phyloP scores from a whole-genome alignment of 1,140 invertebrate species.

The Brachionus calyciflorus region DNA sequence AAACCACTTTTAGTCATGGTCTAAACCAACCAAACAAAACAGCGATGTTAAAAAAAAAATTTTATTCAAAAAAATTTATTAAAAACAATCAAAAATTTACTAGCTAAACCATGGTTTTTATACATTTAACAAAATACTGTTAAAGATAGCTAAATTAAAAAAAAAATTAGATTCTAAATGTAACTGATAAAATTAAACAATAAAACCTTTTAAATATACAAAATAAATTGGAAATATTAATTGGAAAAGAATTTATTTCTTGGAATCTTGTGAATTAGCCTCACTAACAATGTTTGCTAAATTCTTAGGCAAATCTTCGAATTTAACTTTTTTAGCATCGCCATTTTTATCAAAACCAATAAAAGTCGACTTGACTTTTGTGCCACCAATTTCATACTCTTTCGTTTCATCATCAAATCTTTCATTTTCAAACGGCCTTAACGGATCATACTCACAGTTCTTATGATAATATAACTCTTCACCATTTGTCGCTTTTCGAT shows the following conservation, averaged over 20 bases:
- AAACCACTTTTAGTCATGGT: no score
- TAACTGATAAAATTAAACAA: no score
- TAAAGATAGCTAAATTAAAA: no score
- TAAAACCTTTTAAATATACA: no score
- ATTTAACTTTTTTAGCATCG: conserved; percentile 32
- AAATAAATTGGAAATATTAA: background rate
- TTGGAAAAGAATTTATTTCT: background rate
- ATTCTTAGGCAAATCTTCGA: conserved; percentile 32
- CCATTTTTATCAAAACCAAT: conserved; percentile 29
- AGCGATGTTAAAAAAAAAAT: no score
- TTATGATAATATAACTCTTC: conserved; percentile 12
- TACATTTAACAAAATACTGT: no score
- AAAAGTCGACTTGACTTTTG: conserved; percentile 15
- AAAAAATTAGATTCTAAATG: no score
- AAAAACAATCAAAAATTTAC: no score
- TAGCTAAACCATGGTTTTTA: no score
- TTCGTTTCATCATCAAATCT: conserved; percentile 4
- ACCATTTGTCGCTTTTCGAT: conserved; percentile 5
- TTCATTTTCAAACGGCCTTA: conserved; percentile 5
- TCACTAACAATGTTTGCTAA: background rate
- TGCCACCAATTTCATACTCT: conserved; percentile 15
- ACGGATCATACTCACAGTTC: conserved; percentile 42
- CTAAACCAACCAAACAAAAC: no score
- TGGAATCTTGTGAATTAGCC: background rate
- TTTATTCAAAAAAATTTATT: no score